These are phyloP conservation scores for Dipodomys stephensi DNA, from an alignment of 2,113 vertebrate species.

Conservation along the genomic window DNA sequence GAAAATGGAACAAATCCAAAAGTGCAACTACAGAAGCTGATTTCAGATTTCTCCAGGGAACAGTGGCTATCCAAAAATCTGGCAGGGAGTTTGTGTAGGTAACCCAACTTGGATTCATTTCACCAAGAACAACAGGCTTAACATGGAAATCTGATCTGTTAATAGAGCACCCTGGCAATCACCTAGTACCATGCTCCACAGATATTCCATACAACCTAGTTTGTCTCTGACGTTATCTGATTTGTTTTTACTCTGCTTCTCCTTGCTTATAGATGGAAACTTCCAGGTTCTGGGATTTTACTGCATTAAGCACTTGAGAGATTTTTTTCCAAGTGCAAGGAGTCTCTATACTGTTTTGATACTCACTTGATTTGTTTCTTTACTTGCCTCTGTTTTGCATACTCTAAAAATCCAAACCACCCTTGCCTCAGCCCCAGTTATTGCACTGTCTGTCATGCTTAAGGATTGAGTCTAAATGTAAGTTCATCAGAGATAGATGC, in stretches of 20 bases:
- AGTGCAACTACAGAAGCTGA: conserved; percentile 7
- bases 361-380: background rate
- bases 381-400: background rate
- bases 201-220: background rate
- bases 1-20: conserved; percentile 14
- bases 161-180: background rate
- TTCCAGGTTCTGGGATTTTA: conserved; percentile 12
- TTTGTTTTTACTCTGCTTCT: conserved; percentile 1
- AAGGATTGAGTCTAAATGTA: background rate
- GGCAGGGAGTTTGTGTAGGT: background rate
- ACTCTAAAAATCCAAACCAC: background rate
- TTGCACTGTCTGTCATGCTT: background rate
- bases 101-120: background rate
- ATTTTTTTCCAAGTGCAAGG: background rate
- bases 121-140: background rate
- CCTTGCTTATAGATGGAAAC: background rate
- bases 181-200: background rate
- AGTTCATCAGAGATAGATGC: background rate
- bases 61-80: background rate
- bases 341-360: background rate
- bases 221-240: background rate
- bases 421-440: background rate
- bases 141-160: background rate
- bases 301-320: background rate
- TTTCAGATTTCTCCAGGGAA: conserved; percentile 7